Evolutionary conservation across 2,113 vertebrate genomes (phyloP).

Genomic region (Neolamprologus longior): DNA sequence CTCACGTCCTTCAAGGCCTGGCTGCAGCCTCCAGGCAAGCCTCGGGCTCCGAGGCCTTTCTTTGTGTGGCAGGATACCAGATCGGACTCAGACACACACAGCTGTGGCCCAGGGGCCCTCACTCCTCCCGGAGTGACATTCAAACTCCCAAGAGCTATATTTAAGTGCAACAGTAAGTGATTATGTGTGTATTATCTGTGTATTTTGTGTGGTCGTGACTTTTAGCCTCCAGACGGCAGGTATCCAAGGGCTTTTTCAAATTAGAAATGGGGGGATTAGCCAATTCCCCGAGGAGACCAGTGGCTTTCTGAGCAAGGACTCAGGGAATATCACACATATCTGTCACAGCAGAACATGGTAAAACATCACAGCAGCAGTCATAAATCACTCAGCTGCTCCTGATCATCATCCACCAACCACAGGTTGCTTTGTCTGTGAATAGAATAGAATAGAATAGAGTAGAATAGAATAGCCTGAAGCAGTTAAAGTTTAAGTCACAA

Average conservation of each 20-base stretch:
- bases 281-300: conserved; percentile 11
- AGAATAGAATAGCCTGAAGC: background rate
- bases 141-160: conserved; percentile 49
- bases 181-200: conserved; percentile 40
- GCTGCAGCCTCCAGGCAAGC: conserved; percentile 49
- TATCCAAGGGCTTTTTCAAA: conserved; percentile 49
- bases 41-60: conserved; percentile 48
- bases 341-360: conserved; percentile 38
- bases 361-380: conserved; percentile 33
- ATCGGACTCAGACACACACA: conserved; percentile 58
- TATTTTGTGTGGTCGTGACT: conserved; percentile 34
- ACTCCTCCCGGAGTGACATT: conserved; percentile 35
- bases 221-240: conserved; percentile 43
- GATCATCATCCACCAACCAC: conserved; percentile 9
- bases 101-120: conserved; percentile 51
- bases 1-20: conserved; percentile 52
- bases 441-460: background rate
- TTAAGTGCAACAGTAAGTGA: conserved; percentile 48
- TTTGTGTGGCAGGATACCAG: conserved; percentile 54
- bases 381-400: conserved; percentile 55
- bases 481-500: background rate
- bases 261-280: conserved; percentile 30
- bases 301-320: conserved; percentile 49
- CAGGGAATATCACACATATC: conserved; percentile 51
- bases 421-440: conserved; percentile 5